phyloP scores from a whole-genome alignment of 1,140 invertebrate species.

The Odontomachus brunneus region DNA sequence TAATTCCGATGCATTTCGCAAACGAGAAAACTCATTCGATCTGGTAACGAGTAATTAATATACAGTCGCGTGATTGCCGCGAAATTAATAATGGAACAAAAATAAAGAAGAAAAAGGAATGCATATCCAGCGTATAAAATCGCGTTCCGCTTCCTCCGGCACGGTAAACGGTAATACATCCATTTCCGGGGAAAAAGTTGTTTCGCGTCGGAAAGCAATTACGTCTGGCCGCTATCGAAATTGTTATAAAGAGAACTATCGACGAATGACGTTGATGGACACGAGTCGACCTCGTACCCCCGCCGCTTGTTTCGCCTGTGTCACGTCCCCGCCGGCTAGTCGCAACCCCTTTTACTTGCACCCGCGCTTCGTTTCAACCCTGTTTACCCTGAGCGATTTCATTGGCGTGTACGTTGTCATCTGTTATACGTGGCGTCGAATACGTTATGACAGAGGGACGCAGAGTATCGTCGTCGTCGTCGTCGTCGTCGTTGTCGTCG shows the following conservation, averaged over 20 bases:
- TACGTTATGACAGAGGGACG: slow-evolving; percentile 62
- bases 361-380: slow-evolving; percentile 19
- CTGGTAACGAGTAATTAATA: neutral
- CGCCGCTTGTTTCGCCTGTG: slow-evolving; percentile 5
- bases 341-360: slow-evolving; percentile 33
- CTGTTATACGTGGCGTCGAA: slow-evolving; percentile 52
- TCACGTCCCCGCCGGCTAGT: slow-evolving; percentile 23
- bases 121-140: neutral
- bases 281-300: slow-evolving; percentile 4
- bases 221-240: slow-evolving; percentile 54
- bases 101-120: too few species aligned
- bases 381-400: slow-evolving; percentile 52
- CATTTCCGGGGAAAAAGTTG: slow-evolving; percentile 50
- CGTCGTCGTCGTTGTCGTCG: neutral
- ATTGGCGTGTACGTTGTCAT: slow-evolving; percentile 58
- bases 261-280: slow-evolving; percentile 62
- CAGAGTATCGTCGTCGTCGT: too few species aligned
- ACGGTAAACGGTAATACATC: slow-evolving; percentile 15
- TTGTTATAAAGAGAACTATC: slow-evolving; percentile 61
- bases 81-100: slow-evolving; percentile 33
- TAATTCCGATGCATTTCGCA: neutral
- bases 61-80: neutral
- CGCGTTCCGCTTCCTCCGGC: neutral
- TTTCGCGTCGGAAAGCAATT: slow-evolving; percentile 63
- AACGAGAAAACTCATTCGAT: neutral